Percentiles rank a stretch among this genome's conserved stretches.
Evolutionary conservation across 2,888 invertebrate genomes (phyloP).

Genomic region (Lypha dubia): DNA sequence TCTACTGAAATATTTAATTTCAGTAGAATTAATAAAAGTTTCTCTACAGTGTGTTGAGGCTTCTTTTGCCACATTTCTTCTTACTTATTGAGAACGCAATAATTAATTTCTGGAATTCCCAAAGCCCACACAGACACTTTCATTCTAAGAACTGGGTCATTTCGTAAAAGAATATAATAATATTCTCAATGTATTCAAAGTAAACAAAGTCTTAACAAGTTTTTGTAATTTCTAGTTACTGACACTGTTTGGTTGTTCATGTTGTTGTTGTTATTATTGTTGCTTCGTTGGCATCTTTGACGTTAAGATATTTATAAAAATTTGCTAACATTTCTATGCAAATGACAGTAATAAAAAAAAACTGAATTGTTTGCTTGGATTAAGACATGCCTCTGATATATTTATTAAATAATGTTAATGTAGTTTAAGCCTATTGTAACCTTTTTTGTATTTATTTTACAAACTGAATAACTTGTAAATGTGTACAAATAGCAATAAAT

Average conservation of each 20-base stretch:
- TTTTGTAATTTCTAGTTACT: neutral
- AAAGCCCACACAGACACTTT: neutral
- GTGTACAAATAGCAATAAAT: neutral
- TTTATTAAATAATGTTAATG: conserved; percentile 58
- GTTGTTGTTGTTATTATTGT: too few relatives aligned
- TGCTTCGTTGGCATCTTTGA: conserved; percentile 16
- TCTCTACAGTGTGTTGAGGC: neutral
- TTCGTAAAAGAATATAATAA: neutral
- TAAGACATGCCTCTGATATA: conserved; percentile 45
- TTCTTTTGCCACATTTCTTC: neutral
- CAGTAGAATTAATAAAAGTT: neutral
- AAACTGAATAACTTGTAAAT: neutral
- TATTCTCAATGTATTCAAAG: neutral
- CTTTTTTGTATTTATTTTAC: neutral
- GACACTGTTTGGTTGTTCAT: conserved; percentile 8
- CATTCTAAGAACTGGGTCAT: conserved; percentile 3
- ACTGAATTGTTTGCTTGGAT: conserved; percentile 44
- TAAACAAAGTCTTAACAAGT: neutral
- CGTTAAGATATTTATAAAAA: conserved; percentile 21
- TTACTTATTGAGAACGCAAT: neutral
- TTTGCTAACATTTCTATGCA: conserved; percentile 29
- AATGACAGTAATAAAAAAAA: conserved; percentile 51
- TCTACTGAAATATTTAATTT: neutral
- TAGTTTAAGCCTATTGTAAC: conserved; percentile 16
- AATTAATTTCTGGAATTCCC: neutral